These are phyloP conservation scores for Protonibea diacanthus DNA, from an alignment of 2,797 vertebrate species.

Conservation along the genomic window DNA sequence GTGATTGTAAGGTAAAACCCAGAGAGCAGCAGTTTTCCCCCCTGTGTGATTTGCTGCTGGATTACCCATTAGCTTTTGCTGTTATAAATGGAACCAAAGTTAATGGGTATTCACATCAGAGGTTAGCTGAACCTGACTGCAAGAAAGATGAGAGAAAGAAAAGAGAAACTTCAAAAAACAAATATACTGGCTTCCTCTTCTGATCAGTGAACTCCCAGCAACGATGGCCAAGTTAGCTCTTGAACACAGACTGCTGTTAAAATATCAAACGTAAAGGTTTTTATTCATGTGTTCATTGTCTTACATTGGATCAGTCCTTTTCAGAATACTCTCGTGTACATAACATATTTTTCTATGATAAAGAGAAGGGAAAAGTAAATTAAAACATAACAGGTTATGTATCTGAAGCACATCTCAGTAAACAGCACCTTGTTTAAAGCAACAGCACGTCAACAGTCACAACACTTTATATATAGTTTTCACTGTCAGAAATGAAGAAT, in stretches of 20 bases:
- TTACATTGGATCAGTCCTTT: slow-evolving; percentile 5
- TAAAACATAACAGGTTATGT: slow-evolving; percentile 3
- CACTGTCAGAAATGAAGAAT: slow-evolving; percentile 22
- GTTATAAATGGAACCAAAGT: not conserved
- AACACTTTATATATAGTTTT: slow-evolving; percentile 25
- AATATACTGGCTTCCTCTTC: not conserved
- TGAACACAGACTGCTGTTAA: slow-evolving; percentile 18
- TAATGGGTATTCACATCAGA: slow-evolving; percentile 9
- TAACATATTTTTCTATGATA: not conserved
- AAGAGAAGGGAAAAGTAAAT: not conserved
- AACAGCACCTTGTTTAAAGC: slow-evolving; percentile 22
- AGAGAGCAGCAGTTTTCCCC: slow-evolving; percentile 13
- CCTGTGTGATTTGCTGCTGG: not conserved
- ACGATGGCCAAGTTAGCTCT: not conserved
- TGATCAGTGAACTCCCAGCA: slow-evolving; percentile 9
- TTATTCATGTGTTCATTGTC: slow-evolving; percentile 45
- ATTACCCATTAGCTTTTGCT: slow-evolving; percentile 9
- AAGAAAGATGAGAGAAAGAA: slow-evolving; percentile 5
- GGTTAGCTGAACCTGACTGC: not conserved
- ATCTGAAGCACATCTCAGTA: slow-evolving; percentile 19
- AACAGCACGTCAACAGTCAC: slow-evolving; percentile 35
- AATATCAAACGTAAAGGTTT: slow-evolving; percentile 23
- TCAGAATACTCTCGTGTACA: slow-evolving; percentile 10
- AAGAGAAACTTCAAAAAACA: not conserved
- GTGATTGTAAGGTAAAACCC: not conserved